Base-by-base conservation (phyloP, 2,797 vertebrate genomes). In the Buphagus erythrorhynchus region DNA sequence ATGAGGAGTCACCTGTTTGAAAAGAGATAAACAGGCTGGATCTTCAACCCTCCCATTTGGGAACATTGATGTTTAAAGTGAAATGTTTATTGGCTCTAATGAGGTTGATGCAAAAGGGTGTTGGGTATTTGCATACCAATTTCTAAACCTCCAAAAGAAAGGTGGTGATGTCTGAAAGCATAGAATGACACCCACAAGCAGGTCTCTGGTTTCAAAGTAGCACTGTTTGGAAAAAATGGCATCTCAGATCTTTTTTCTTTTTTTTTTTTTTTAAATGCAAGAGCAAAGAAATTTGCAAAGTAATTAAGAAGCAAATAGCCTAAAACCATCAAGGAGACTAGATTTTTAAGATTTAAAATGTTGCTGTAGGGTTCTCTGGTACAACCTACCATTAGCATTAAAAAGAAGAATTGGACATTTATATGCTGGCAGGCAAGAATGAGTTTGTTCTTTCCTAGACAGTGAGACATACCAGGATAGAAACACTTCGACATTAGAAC, bases 101-200 rank as follows among this genome's bases (percentile, higher is more conserved):
- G 71, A 93, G 42, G 38, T 85, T 63, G 80, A 79, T 55, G 17
- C n/a, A 86, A 88, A 89, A 77, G 38, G 14, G 21, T 77, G 31
- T 43, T 51, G 57, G 21, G 25, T 42, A 80, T 94, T 77, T 92
- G 18, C 72, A 67, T 65, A 82, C 15, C 76, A 88, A 54, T 77
- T 91, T 94, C 75, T 86, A 86, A 90, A 58, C 17, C 42, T 92
- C 75, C 69, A 75, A 86, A 93, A 88, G 42, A 90, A 93, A 90
- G 5, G 2, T 19, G 16, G 33, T 54, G 31, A 16, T 51, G 59
- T 68, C 86, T 86, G 79, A 86, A 91, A 95, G 48, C 3, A 2
- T 2, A 59, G 42, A 83, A 83, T 73, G 58, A 88, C 68, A 72
- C 11, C 6, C n/a, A 75, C 46, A 49, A 74, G 35, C 7, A 38